These are phyloP conservation scores for Trematocara unimaculatum DNA, from an alignment of 2,113 vertebrate species.

Conservation along the genomic window DNA sequence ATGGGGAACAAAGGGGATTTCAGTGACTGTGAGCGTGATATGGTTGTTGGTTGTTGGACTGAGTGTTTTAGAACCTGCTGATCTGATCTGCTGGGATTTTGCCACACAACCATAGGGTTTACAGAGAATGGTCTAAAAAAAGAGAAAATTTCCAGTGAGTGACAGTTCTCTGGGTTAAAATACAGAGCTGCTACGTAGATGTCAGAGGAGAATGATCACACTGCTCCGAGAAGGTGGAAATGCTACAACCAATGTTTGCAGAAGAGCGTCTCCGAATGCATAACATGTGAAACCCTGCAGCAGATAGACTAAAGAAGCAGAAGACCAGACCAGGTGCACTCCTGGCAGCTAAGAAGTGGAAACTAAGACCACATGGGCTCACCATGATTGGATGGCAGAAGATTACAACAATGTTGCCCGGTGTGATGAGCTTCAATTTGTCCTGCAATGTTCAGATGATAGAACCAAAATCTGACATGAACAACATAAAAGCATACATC, in stretches of 20 bases:
- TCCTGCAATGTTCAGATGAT: background rate
- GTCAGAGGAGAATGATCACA: background rate
- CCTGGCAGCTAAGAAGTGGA: background rate
- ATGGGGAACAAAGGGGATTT: background rate
- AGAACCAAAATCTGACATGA: background rate
- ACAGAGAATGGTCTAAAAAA: background rate
- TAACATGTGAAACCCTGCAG: background rate
- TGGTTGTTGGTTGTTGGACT: background rate
- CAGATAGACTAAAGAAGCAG: background rate
- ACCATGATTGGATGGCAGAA: background rate
- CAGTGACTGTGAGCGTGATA: background rate
- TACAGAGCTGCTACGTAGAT: background rate
- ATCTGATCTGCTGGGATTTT: background rate
- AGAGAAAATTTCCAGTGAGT: background rate
- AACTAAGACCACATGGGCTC: background rate
- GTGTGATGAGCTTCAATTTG: background rate
- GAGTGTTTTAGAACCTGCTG: background rate
- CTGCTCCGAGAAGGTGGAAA: background rate
- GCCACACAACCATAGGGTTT: background rate
- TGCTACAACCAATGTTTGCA: background rate
- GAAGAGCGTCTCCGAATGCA: background rate
- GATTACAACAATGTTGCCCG: background rate
- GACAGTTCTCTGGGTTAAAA: background rate
- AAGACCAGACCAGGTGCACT: background rate
- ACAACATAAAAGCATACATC: background rate